These are phyloP conservation scores for Origma solitaria DNA, from an alignment of 2,113 vertebrate genomes.

Conservation along the genomic window DNA sequence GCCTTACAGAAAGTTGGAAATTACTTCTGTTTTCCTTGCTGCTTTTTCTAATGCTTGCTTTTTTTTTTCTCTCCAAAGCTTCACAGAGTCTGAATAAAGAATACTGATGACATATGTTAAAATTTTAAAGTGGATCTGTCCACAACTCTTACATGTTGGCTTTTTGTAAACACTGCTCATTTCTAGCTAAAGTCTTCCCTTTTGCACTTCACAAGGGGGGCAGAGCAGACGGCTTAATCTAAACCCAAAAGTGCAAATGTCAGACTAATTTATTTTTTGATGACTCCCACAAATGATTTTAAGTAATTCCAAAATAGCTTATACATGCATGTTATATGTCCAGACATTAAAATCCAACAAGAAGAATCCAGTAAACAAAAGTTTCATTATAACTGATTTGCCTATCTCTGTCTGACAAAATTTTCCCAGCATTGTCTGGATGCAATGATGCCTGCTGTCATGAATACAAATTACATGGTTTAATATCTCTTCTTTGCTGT, in stretches of 20 bases:
- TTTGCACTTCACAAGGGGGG: background rate
- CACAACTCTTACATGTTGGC: background rate
- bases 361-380: slow-evolving; percentile 7
- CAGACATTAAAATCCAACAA: background rate
- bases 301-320: background rate
- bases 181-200: background rate
- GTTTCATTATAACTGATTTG: slow-evolving; percentile 30
- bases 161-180: background rate
- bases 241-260: background rate
- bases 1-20: background rate
- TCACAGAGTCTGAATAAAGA: background rate
- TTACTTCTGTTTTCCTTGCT: background rate
- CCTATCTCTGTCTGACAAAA: slow-evolving; percentile 33
- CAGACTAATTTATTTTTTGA: background rate
- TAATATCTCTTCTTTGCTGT: slow-evolving; percentile 11
- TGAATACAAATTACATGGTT: background rate
- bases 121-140: background rate
- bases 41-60: background rate
- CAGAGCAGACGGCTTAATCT: background rate
- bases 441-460: slow-evolving; percentile 3
- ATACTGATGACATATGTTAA: background rate
- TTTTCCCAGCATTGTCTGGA: background rate
- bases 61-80: background rate
- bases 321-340: background rate
- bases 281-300: background rate